A percentile compares a stretch with the other conserved stretches of the same genome.
These are phyloP conservation scores for Cacatua alba DNA, from an alignment of 2,113 vertebrate genomes.

Conservation along the genomic window DNA sequence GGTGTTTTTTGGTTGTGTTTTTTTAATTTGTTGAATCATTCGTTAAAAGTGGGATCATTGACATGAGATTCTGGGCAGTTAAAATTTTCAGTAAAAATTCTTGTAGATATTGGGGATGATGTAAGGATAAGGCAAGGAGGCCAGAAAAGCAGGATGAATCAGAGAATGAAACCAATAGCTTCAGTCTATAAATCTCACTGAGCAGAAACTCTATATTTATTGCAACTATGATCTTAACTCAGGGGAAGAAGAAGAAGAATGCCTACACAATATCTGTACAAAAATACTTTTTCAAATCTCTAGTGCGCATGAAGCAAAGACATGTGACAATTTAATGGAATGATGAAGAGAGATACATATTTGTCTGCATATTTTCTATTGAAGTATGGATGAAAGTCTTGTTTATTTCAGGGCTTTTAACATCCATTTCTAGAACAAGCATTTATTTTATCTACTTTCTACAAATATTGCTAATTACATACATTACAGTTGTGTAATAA, in stretches of 20 bases:
- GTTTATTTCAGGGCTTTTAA: neutral
- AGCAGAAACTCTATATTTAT: neutral
- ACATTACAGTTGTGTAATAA: neutral
- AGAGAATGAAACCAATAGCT: neutral
- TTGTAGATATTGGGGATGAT: neutral
- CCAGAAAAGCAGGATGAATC: neutral
- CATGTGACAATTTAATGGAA: neutral
- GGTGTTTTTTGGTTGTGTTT: neutral
- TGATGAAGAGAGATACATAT: neutral
- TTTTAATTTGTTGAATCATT: neutral
- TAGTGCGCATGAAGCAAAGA: neutral
- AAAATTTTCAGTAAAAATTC: neutral
- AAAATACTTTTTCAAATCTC: neutral
- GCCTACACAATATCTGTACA: neutral
- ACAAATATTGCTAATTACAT: neutral
- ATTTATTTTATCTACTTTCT: neutral
- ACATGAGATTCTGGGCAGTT: neutral
- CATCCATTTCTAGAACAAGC: neutral
- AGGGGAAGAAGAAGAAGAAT: neutral
- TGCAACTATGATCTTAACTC: neutral
- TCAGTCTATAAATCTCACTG: neutral
- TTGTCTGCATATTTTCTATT: neutral
- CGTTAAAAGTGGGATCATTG: neutral
- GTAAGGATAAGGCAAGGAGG: neutral
- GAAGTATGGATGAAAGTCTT: neutral